Percentiles rank a stretch among this genome's conserved stretches.
phyloP scores from a whole-genome alignment of 2,888 invertebrate species.

The Augochlorella aurata region DNA sequence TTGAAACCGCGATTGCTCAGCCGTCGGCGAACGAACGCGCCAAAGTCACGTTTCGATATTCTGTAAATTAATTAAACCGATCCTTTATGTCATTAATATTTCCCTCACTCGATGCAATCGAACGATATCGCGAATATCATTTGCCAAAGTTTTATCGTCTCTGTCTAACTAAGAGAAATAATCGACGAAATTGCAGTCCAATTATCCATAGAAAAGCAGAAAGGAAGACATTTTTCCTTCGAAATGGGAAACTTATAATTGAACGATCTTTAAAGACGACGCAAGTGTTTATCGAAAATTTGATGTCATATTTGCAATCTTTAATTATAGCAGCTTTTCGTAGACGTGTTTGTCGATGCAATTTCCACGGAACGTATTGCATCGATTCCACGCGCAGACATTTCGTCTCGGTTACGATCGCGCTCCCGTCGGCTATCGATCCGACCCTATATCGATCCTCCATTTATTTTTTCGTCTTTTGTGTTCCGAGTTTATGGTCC shows the following conservation, averaged over 20 bases:
- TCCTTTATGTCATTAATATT: not conserved
- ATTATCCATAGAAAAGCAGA: not conserved
- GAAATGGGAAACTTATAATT: not conserved
- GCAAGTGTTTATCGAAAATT: not conserved
- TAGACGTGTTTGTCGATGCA: not conserved
- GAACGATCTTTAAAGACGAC: not conserved
- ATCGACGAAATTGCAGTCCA: not conserved
- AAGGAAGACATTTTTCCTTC: not conserved
- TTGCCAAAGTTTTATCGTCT: not conserved
- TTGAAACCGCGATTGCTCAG: no score
- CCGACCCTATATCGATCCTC: conserved; percentile 17
- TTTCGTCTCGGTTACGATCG: conserved; percentile 34
- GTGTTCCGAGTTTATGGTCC: conserved; percentile 19
- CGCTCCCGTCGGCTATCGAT: conserved; percentile 17
- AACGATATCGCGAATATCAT: not conserved
- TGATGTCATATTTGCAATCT: not conserved
- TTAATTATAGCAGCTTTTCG: not conserved
- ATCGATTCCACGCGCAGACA: conserved; percentile 15
- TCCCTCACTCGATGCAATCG: not conserved
- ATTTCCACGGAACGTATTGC: conserved; percentile 10
- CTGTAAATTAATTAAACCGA: not conserved
- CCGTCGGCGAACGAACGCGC: not conserved
- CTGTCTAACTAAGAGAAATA: no score
- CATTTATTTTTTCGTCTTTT: conserved; percentile 15
- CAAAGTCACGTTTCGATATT: not conserved